Percentiles rank a stretch among this genome's conserved stretches.
Conservation (phyloP, 92 coral and sea anemone genomes). For the Zoanthus gigantus region DNA sequence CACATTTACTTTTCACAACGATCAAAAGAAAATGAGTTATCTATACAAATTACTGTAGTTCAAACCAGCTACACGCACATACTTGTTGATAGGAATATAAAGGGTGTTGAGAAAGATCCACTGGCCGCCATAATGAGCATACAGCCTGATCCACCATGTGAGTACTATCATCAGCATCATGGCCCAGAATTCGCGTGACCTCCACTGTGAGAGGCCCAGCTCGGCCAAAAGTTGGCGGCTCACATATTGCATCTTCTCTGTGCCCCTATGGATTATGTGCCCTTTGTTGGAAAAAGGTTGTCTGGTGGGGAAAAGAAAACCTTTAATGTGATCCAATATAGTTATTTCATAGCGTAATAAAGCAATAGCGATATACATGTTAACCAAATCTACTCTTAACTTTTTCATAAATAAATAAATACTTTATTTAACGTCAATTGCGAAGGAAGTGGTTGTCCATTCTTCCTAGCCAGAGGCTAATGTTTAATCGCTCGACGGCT, state of each 20-base stretch:
- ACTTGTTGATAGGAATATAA: conserved; percentile 89
- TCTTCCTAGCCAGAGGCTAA: too few species aligned
- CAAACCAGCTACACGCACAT: conserved; percentile 24
- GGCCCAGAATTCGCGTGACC: conserved; percentile 99
- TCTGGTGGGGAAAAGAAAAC: conserved; percentile 46
- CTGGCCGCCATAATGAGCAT: conserved; percentile 97
- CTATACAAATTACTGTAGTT: not conserved
- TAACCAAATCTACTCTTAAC: too few species aligned
- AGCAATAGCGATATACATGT: too few species aligned
- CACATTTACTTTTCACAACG: too few species aligned
- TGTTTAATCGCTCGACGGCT: too few species aligned
- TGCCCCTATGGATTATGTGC: conserved; percentile 89
- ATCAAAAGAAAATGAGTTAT: too few species aligned
- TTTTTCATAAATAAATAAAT: too few species aligned
- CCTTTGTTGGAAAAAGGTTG: conserved; percentile 98
- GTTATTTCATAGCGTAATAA: too few species aligned
- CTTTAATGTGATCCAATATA: too few species aligned
- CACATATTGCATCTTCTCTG: conserved; percentile 99
- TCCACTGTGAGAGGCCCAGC: conserved; percentile 98
- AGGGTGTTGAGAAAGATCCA: conserved; percentile 96
- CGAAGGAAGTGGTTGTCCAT: too few species aligned
- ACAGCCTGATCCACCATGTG: conserved; percentile 96
- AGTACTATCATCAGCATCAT: conserved; percentile 94
- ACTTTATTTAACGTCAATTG: too few species aligned
- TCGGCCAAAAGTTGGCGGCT: conserved; percentile 97